These are phyloP conservation scores for Popillia japonica DNA, from an alignment of 1,140 invertebrate genomes.

Conservation along the genomic window DNA sequence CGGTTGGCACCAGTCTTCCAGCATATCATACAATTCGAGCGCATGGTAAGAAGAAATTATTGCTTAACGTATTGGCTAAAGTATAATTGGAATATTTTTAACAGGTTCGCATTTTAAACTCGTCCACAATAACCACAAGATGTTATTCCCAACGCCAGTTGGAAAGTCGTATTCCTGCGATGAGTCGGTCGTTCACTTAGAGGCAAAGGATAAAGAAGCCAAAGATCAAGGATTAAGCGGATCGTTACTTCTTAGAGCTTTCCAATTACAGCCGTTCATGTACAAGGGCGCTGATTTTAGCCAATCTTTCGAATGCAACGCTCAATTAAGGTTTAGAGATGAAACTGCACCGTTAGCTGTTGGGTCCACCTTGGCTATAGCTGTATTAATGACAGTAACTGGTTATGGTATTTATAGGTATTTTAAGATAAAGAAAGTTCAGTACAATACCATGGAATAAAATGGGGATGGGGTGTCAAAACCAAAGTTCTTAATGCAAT, in stretches of 20 bases:
- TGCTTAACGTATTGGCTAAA: too few relatives aligned
- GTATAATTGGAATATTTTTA: slow-evolving; percentile 38
- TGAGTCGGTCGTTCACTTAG: slow-evolving; percentile 68
- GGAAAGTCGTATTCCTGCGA: slow-evolving; percentile 83
- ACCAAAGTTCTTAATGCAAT: background rate
- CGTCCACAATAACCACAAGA: slow-evolving; percentile 63
- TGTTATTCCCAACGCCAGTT: slow-evolving; percentile 83
- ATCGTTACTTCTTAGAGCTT: slow-evolving; percentile 50
- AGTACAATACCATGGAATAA: slow-evolving; percentile 93
- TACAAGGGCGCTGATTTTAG: slow-evolving; percentile 72
- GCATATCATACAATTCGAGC: slow-evolving; percentile 46
- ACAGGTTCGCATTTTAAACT: slow-evolving; percentile 65
- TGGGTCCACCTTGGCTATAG: slow-evolving; percentile 83
- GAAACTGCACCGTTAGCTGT: slow-evolving; percentile 88
- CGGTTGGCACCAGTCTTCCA: slow-evolving; percentile 63
- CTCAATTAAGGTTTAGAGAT: slow-evolving; percentile 66
- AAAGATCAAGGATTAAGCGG: slow-evolving; percentile 54
- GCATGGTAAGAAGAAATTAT: slow-evolving; percentile 31
- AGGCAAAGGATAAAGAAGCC: slow-evolving; percentile 60
- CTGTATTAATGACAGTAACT: slow-evolving; percentile 79
- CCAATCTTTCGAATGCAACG: slow-evolving; percentile 65
- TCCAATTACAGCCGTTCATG: slow-evolving; percentile 68
- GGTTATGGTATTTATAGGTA: slow-evolving; percentile 89
- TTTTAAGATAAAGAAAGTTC: slow-evolving; percentile 88
- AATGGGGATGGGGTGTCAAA: background rate